phyloP scores from a whole-genome alignment of 2,888 invertebrate species.

The Trisateles emortualis region DNA sequence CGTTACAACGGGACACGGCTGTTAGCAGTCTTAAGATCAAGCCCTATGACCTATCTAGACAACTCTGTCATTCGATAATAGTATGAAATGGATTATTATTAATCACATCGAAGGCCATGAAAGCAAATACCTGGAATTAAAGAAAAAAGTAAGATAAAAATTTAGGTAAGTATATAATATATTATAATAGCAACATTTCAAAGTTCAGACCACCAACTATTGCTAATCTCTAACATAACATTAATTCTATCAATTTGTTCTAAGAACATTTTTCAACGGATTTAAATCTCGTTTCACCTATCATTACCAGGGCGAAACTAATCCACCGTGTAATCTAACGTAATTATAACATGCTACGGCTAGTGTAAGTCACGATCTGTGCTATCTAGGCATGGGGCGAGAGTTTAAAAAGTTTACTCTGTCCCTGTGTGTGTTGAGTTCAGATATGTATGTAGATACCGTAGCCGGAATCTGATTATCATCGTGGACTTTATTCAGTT shows the following conservation, averaged over 20 bases:
- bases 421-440: slow-evolving; percentile 49
- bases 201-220: slow-evolving; percentile 35
- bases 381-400: slow-evolving; percentile 71
- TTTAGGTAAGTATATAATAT: no score
- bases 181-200: not conserved
- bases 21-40: no score
- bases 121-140: no score
- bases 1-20: no score
- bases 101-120: no score
- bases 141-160: no score
- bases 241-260: slow-evolving; percentile 32
- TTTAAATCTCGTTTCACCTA: slow-evolving; percentile 59
- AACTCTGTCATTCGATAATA: no score
- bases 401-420: slow-evolving; percentile 69
- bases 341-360: slow-evolving; percentile 81
- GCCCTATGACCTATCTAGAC: no score
- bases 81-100: no score
- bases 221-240: slow-evolving; percentile 24
- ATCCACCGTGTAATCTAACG: slow-evolving; percentile 75
- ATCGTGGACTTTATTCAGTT: slow-evolving; percentile 65
- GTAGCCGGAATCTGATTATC: slow-evolving; percentile 76
- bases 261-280: slow-evolving; percentile 52
- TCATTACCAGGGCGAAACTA: slow-evolving; percentile 72
- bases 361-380: slow-evolving; percentile 83
- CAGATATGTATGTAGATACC: slow-evolving; percentile 62